These are phyloP conservation scores for Pao palembangensis DNA, from an alignment of 2,113 vertebrate genomes.

Conservation along the genomic window DNA sequence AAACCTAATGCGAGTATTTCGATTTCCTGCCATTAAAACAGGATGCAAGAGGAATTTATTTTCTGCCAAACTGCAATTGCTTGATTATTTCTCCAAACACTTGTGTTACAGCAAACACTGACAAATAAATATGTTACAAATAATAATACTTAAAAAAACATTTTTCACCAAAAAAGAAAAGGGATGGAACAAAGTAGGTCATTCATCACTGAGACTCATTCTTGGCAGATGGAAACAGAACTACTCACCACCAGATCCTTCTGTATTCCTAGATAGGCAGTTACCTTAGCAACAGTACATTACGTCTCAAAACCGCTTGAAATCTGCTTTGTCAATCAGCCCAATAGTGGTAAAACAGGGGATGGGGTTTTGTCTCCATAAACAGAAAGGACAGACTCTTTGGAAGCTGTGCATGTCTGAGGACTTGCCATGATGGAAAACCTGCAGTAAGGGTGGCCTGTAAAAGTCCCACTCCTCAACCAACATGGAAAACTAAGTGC, in stretches of 20 bases:
- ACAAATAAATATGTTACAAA: slow-evolving; percentile 19
- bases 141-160: slow-evolving; percentile 23
- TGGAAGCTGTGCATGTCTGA: slow-evolving; percentile 55
- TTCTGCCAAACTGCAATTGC: slow-evolving; percentile 14
- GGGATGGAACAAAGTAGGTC: slow-evolving; percentile 44
- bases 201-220: slow-evolving; percentile 49
- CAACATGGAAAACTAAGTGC: slow-evolving; percentile 68
- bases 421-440: slow-evolving; percentile 69
- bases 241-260: slow-evolving; percentile 3
- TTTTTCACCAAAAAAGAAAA: slow-evolving; percentile 32
- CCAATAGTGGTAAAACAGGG: slow-evolving; percentile 40
- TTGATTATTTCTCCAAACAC: slow-evolving; percentile 15
- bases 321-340: slow-evolving; percentile 50
- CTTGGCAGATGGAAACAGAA: slow-evolving; percentile 13
- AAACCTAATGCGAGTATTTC: slow-evolving; percentile 18
- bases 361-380: slow-evolving; percentile 62
- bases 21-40: slow-evolving; percentile 11
- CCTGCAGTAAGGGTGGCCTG: slow-evolving; percentile 58
- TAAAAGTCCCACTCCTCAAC: slow-evolving; percentile 50
- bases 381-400: slow-evolving; percentile 62
- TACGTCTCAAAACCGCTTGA: slow-evolving; percentile 17
- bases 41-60: slow-evolving; percentile 39
- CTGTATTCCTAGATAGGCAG: slow-evolving; percentile 10
- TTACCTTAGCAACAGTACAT: background rate
- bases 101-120: slow-evolving; percentile 34